Evolutionary conservation across 2,888 invertebrate species (phyloP), one percentile per base, ranked within the genome.

Genomic region (Falcaria lacertinaria): DNA sequence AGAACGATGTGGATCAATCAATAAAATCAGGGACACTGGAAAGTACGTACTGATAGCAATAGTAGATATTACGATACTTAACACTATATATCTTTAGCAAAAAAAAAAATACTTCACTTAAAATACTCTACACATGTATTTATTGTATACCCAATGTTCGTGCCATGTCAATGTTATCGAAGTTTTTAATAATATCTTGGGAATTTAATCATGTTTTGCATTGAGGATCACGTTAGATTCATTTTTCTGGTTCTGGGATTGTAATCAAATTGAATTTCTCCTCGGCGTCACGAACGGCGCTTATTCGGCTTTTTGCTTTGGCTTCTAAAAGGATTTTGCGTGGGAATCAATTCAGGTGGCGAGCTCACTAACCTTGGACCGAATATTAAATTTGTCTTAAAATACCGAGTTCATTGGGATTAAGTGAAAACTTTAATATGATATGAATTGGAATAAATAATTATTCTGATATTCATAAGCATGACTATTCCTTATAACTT

Each of bases 321-420:
- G 66, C 74, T 75, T 72, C 69, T 64, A 74, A 80, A 77, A 80
- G 80, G 78, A 83, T 86, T 85, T 87, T 86, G 82, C 82, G 79
- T 85, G 81, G 76, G 82, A 85, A 85, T 81, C 73, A 74, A 82
- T 79, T 80, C 85, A 85, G 85, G 77, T 84, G 83, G 66, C 70
- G 68, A 22, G 64, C 64, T 61, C 74, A 65, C 60, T 61, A 62
- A 72, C 65, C 60, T 63, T 57, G 50, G 55, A 62, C 60, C 72
- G 76, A 77, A 82, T 80, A 78, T 80, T 72, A 77, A 77, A n/a
- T 76, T 72, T 77, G 65, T 72, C 62, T 71, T 70, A 62, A 63
- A 66, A 61, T 63, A 60, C 51, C 48, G 34, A 34, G 52, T 54
- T 63, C 60, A 57, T 60, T 64, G 49, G 52, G 63, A 60, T 57